Base-by-base conservation (phyloP, 2,113 vertebrate genomes). In the Tetraodon nigroviridis region DNA sequence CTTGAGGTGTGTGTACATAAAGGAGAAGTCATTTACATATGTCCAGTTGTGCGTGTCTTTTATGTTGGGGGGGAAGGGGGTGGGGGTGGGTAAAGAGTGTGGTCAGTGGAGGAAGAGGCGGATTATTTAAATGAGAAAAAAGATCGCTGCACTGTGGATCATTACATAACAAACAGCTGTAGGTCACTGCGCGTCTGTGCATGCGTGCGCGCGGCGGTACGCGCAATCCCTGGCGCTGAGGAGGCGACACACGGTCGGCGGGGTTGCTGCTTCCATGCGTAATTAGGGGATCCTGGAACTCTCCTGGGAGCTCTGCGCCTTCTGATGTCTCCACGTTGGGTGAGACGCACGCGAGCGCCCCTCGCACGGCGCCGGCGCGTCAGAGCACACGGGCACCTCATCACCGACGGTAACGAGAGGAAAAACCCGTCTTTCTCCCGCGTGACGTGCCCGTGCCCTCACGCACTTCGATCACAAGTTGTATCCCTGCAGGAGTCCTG, bases 101-200 rank as follows among this genome's bases (percentile, higher is more conserved):
- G 55, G 58, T 62, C 73, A 76, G 51, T 53, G 62, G 59, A 64
- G 59, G 61, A 77, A 75, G 67, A 70, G 55, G 69, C 63, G 74
- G 85, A 83, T 84, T 88, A 85, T 84, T 86, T 76, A 80, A 80
- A 84, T 61, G 66, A 72, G 70, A 82, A 77, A 73, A 71, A 75
- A 69, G 78, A 87, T 80, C 81, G 79, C 63, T 37, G 72, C 77
- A 67, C 71, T 68, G 71, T 76, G 70, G 73, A 75, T 73, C 72
- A 78, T 89, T 87, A 82, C 81, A 60, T 89, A 87, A 87, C 81
- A 84, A 87, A 86, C 85, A 87, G 84, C 85, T 87, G 84, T 82
- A 71, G 71, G 78, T 72, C 62, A 70, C 21, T 15, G 40, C 22
- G 50, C 15, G 42, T 16, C 52, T 24, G 46, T 48, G 22, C 19